Conservation (phyloP, 2,797 vertebrate genomes). For the Pseudopleuronectes americanus region DNA sequence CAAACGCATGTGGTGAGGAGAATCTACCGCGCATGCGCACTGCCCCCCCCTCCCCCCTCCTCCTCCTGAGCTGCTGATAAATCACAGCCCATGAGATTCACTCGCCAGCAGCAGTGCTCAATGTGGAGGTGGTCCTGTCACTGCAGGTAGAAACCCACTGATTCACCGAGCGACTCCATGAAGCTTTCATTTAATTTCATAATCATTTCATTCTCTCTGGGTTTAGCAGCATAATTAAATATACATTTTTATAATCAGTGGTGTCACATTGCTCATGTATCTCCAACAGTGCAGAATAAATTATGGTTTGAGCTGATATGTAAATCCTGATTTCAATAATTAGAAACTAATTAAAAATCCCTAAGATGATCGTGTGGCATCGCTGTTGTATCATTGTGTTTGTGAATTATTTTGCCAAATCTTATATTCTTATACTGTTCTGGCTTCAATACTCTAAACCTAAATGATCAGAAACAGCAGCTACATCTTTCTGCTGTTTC, state of each 20-base stretch:
- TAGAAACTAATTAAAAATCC: too few relatives aligned
- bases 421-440: not conserved
- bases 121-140: conserved; percentile 21
- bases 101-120: conserved; percentile 29
- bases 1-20: conserved; percentile 74
- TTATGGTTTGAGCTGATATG: not conserved
- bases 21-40: conserved; percentile 76
- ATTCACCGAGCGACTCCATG: not conserved
- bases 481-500: not conserved
- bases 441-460: conserved; percentile 7
- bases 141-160: not conserved
- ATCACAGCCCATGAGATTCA: conserved; percentile 49
- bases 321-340: too few relatives aligned
- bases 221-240: not conserved
- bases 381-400: not conserved
- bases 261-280: not conserved
- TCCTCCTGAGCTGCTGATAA: conserved; percentile 29
- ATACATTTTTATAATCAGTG: not conserved
- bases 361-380: not conserved
- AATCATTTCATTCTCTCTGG: not conserved
- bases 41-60: conserved; percentile 29
- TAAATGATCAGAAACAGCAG: conserved; percentile 18
- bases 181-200: not conserved
- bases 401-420: conserved; percentile 9
- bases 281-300: not conserved